Evolutionary conservation across 2,113 vertebrate species (phyloP).

Genomic region (Notarius quadriscutis): DNA sequence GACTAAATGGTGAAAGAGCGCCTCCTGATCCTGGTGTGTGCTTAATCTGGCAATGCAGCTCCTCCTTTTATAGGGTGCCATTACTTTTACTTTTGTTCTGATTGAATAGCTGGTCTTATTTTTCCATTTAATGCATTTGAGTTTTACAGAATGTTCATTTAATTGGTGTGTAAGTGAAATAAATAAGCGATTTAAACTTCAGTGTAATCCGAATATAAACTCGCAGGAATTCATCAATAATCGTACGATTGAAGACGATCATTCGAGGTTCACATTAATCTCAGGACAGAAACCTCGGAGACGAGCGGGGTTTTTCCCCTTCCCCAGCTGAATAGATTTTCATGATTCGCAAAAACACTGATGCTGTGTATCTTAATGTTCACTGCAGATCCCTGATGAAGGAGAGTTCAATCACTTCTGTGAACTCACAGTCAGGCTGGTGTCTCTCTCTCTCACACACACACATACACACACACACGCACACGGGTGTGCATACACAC

Average conservation of each 20-base stretch:
- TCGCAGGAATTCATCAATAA: no score
- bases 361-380: conserved; percentile 9
- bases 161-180: neutral
- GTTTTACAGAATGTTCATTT: neutral
- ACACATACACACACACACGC: neutral
- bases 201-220: no score
- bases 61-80: neutral
- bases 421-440: conserved; percentile 45
- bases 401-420: conserved; percentile 19
- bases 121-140: neutral
- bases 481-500: neutral
- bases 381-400: conserved; percentile 39
- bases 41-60: neutral
- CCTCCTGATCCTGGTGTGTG: neutral
- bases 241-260: no score
- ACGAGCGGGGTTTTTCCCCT: no score
- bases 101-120: neutral
- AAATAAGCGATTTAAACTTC: no score
- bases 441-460: neutral
- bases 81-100: neutral
- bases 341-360: neutral
- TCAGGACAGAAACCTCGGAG: no score
- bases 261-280: no score
- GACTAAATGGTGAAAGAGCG: neutral
- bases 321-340: neutral